These are phyloP conservation scores for Lutjanus argentimaculatus DNA, from an alignment of 2,797 vertebrate species.

Conservation along the genomic window DNA sequence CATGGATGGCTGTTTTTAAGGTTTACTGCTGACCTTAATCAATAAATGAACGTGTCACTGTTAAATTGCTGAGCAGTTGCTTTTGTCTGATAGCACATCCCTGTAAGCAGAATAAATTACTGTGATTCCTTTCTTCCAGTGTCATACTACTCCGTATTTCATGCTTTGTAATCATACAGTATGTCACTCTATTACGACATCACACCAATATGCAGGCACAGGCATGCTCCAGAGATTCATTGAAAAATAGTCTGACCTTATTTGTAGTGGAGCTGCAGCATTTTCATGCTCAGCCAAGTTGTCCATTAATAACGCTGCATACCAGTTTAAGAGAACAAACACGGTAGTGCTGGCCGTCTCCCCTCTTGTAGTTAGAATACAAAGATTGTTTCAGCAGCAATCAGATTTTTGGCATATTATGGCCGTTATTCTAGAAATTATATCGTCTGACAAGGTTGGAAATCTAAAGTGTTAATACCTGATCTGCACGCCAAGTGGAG, in stretches of 20 bases:
- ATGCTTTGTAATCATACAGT: constrained; percentile 2
- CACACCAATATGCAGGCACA: constrained; percentile 27
- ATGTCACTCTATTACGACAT: constrained; percentile 38
- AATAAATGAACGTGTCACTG: neutral
- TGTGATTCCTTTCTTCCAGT: constrained; percentile 6
- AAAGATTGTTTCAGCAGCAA: neutral
- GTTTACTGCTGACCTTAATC: neutral
- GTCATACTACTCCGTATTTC: constrained; percentile 7
- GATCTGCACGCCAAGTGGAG: too few relatives aligned
- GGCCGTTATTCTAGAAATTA: neutral
- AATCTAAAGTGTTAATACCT: neutral
- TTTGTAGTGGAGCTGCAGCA: constrained; percentile 50
- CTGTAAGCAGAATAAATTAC: neutral
- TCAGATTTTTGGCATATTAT: neutral
- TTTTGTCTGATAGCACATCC: neutral
- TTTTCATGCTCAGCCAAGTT: constrained; percentile 62
- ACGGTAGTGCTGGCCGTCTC: constrained; percentile 2
- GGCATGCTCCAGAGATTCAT: constrained; percentile 44
- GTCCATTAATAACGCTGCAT: constrained; percentile 63
- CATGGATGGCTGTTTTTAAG: neutral
- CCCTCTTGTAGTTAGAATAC: constrained; percentile 3
- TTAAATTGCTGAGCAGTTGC: neutral
- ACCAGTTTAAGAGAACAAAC: constrained; percentile 47
- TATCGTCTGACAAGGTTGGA: too few relatives aligned
- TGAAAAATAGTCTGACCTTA: constrained; percentile 64